Evolutionary conservation across 2,888 invertebrate genomes (phyloP).

Genomic region (Eupithecia exiguata): DNA sequence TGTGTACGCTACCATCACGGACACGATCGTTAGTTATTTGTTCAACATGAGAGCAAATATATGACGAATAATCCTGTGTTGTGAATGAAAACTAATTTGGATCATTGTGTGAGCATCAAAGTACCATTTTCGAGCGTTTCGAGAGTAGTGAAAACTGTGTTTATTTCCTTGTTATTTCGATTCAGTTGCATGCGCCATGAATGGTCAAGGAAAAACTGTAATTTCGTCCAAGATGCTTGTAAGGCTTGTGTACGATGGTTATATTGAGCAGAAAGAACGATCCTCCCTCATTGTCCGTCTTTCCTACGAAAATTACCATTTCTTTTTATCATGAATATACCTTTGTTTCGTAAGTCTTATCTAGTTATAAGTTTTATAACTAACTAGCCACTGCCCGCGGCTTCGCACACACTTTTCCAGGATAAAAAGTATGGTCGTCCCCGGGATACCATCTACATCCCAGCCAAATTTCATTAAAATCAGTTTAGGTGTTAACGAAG

Average conservation of each 20-base stretch:
- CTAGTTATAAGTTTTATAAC: background rate
- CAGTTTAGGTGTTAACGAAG: too few species aligned
- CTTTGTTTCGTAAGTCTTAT: background rate
- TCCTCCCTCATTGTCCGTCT: background rate
- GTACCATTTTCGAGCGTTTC: background rate
- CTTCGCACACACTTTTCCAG: too few species aligned
- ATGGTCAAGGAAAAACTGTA: background rate
- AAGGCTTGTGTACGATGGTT: background rate
- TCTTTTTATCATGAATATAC: background rate
- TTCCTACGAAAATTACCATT: background rate
- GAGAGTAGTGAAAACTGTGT: background rate
- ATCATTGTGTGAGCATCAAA: background rate
- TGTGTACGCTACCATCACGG: too few species aligned
- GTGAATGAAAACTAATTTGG: background rate
- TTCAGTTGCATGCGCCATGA: background rate
- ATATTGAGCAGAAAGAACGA: background rate
- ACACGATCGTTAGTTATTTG: too few species aligned
- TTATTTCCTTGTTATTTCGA: background rate
- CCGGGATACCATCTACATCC: too few species aligned
- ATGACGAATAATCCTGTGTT: background rate
- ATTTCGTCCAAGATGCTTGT: background rate
- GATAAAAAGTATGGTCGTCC: too few species aligned
- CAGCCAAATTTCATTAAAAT: too few species aligned
- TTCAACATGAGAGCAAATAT: background rate
- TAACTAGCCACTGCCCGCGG: too few species aligned